Evolutionary conservation across 2,888 invertebrate species (phyloP).

Genomic region (Pollenia amentaria): DNA sequence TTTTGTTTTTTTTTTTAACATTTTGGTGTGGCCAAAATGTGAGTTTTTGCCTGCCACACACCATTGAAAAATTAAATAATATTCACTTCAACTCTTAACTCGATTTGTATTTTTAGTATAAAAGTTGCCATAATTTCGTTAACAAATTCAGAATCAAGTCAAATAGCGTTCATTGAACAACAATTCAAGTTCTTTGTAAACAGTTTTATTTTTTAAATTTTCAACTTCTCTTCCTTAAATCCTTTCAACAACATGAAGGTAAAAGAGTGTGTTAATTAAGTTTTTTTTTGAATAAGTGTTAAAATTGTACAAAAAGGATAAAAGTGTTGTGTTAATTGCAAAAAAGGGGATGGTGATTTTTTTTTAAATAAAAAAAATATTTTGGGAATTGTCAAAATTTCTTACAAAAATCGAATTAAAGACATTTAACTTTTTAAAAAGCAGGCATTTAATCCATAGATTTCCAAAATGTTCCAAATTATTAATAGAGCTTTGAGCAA

Average conservation of each 20-base stretch:
- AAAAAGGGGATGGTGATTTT: too few species aligned
- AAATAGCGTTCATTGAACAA: slow-evolving; percentile 81
- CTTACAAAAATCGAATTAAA: too few species aligned
- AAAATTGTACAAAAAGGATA: not conserved
- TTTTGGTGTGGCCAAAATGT: slow-evolving; percentile 70
- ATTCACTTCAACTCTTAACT: slow-evolving; percentile 41
- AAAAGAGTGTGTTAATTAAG: slow-evolving; percentile 59
- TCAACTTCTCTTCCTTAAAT: slow-evolving; percentile 64
- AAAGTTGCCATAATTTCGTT: slow-evolving; percentile 82
- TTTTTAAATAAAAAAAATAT: too few species aligned
- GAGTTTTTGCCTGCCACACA: slow-evolving; percentile 46
- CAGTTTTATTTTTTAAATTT: slow-evolving; percentile 53
- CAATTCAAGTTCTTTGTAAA: slow-evolving; percentile 70
- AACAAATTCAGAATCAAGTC: slow-evolving; percentile 83
- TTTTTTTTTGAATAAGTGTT: not conserved
- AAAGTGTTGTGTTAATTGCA: too few species aligned
- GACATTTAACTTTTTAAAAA: too few species aligned
- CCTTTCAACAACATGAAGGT: slow-evolving; percentile 83
- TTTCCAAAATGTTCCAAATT: too few species aligned
- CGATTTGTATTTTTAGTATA: slow-evolving; percentile 80
- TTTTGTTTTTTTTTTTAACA: slow-evolving; percentile 31
- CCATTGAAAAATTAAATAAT: slow-evolving; percentile 29
- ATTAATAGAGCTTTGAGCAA: too few species aligned
- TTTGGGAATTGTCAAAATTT: too few species aligned
- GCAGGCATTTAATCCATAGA: too few species aligned